Evolutionary conservation across 2,888 invertebrate genomes (phyloP).

Genomic region (Orthosia incerta): DNA sequence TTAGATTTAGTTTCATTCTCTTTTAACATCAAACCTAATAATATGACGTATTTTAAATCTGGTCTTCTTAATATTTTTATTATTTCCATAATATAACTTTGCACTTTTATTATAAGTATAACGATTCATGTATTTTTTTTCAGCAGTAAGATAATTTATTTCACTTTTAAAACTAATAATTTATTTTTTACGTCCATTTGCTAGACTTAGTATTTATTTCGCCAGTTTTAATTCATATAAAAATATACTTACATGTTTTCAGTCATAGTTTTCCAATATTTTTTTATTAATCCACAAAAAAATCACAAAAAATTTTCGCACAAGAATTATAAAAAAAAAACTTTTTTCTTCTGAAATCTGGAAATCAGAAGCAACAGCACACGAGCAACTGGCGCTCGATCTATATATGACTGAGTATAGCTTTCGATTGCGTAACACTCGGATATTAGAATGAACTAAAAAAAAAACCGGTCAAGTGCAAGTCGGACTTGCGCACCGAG

Average conservation of each 20-base stretch:
- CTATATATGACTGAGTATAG: slow-evolving; percentile 66
- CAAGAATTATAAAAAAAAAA: neutral
- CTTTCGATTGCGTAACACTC: slow-evolving; percentile 64
- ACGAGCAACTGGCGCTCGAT: slow-evolving; percentile 50
- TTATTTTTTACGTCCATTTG: neutral
- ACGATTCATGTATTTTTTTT: neutral
- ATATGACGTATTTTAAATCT: neutral
- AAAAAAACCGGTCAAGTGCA: slow-evolving; percentile 40
- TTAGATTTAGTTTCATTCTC: neutral
- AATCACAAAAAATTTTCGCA: slow-evolving; percentile 7
- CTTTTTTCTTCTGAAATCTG: slow-evolving; percentile 4
- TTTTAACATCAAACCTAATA: neutral
- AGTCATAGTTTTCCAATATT: neutral
- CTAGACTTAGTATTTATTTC: neutral
- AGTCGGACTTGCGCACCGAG: too few relatives aligned
- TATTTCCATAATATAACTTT: neutral
- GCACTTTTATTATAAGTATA: neutral
- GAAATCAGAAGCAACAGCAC: slow-evolving; percentile 39
- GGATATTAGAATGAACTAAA: slow-evolving; percentile 67
- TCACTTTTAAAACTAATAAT: neutral
- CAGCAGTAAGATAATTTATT: neutral
- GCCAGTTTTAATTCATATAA: neutral
- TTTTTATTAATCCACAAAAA: neutral
- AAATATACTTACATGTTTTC: slow-evolving; percentile 47
- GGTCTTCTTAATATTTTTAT: neutral